phyloP scores from a whole-genome alignment of 1,140 invertebrate genomes.

The Drosophila parabipectinata region DNA sequence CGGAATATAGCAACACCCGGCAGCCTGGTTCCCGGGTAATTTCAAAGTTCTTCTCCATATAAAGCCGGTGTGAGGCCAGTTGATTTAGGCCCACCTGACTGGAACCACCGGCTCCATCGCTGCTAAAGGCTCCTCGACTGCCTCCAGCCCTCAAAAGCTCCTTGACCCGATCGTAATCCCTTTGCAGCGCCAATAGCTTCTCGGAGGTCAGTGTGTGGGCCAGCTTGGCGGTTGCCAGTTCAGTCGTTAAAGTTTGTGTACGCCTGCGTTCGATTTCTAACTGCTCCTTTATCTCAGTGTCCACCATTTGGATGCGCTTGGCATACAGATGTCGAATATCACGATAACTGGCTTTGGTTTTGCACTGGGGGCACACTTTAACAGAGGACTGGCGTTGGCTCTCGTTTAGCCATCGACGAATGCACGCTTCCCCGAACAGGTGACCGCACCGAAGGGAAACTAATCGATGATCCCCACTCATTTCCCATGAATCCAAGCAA shows the following conservation, averaged over 20 bases:
- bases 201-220: conserved; percentile 84
- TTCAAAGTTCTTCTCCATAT: conserved; percentile 87
- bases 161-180: conserved; percentile 58
- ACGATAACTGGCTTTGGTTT: conserved; percentile 88
- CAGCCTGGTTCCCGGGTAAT: conserved; percentile 89
- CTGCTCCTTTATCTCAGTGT: conserved; percentile 86
- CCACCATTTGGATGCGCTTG: conserved; percentile 86
- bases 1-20: conserved; percentile 88
- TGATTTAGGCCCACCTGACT: conserved; percentile 8
- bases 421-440: conserved; percentile 93
- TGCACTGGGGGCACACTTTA: conserved; percentile 93
- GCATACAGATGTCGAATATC: conserved; percentile 92
- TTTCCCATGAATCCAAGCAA: conserved; percentile 94
- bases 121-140: conserved; percentile 10
- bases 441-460: conserved; percentile 95
- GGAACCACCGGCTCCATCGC: not conserved
- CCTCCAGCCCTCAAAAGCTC: conserved; percentile 47
- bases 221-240: conserved; percentile 86
- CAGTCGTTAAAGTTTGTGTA: conserved; percentile 84
- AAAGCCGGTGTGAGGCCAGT: conserved; percentile 81
- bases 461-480: conserved; percentile 92
- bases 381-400: conserved; percentile 81
- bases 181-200: conserved; percentile 44
- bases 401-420: conserved; percentile 90
- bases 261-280: conserved; percentile 85